Base-by-base conservation (phyloP, 1,140 invertebrate genomes). In the Drosophila biarmipes region DNA sequence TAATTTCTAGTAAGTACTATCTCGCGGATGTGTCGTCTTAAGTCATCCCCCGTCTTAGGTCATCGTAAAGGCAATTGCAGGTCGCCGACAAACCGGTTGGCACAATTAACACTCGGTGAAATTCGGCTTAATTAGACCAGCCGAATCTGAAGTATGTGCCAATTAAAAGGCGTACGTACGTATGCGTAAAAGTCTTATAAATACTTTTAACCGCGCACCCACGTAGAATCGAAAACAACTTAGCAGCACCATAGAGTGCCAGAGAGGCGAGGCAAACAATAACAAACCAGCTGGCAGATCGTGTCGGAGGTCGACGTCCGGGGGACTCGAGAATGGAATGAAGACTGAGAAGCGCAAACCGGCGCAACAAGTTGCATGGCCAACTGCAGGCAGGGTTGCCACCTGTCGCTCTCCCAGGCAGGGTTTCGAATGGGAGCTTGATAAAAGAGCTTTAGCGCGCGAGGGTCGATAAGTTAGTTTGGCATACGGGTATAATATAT, bases 361-460 rank as follows among this genome's bases (percentile, higher is more conserved):
- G 80, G 80, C 77, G 73, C 77, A 80, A 84, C 81, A 86, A 85
- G 80, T 85, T 84, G 56, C 67, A 58, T 21, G 35, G 37, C 31
- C 15, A 27, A 29, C n/a, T 58, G 21, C 35, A 29, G 17, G 4
- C 59, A 64, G 61, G 17, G 61, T 67, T 77, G 73, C 45, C 73
- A 73, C 24, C 57, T 42, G 21, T 19, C 42, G 6, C 31, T 15
- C 31, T 24, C 6, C 15, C 12, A 8, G 3, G 57, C 21, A 27
- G 21, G 37, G 21, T 63, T 58, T 34, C 2, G 12, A 21, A 10
- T 11, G 11, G 48, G 63, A 63, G 42, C 52, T 56, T 3, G 0
- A 10, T 24, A 0, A 11, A 19, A 49, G 15, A 78, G 79, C 59
- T 82, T 78, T 66, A 6, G 6, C 2, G 10, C 19, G 29, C 57